Conservation (phyloP, 2,113 vertebrate genomes). For the Amazona vittata region DNA sequence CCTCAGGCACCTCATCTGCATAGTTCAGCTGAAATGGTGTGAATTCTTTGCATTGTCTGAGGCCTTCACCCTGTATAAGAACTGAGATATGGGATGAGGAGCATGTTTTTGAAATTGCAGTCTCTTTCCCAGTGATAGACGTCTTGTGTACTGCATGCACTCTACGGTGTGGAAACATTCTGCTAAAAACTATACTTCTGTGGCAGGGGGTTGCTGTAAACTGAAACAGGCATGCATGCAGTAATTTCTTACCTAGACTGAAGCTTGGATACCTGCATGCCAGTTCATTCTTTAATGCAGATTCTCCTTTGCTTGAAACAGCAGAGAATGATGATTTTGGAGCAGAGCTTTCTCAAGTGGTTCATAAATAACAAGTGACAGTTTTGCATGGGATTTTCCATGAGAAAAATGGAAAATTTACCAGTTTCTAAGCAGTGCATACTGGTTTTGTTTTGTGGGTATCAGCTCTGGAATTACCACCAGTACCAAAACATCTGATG, state of each 20-base stretch:
- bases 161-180: background rate
- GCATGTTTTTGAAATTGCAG: background rate
- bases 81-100: background rate
- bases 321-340: background rate
- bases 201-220: background rate
- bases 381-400: background rate
- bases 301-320: background rate
- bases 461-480: background rate
- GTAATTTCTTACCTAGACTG: background rate
- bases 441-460: background rate
- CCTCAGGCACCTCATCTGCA: constrained; percentile 49
- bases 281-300: background rate
- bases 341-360: background rate
- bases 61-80: background rate
- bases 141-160: background rate
- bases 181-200: background rate
- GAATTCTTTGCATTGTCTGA: constrained; percentile 25
- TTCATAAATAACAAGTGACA: background rate
- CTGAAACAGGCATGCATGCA: background rate
- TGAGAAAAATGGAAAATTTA: background rate
- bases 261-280: background rate
- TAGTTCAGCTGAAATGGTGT: constrained; percentile 28
- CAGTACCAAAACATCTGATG: background rate
- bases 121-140: background rate
- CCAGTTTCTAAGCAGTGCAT: background rate